Conservation (phyloP, 2,888 invertebrate species). For the Drosophila incognita region DNA sequence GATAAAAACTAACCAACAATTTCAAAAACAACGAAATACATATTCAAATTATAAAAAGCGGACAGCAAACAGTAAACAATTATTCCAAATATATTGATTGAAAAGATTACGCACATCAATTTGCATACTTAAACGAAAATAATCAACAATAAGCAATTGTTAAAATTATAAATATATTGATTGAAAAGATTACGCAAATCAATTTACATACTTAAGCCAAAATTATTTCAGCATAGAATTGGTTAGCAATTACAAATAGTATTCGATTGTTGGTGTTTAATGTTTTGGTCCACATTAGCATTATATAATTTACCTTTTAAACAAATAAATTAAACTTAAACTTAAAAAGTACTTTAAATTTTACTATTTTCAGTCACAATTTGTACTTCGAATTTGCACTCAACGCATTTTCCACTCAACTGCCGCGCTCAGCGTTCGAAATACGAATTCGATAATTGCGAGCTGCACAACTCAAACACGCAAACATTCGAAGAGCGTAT, state of each 20-base stretch:
- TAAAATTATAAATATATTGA: neutral
- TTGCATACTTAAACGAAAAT: neutral
- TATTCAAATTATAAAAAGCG: neutral
- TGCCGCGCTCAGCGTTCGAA: neutral
- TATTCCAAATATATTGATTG: neutral
- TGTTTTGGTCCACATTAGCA: fast-evolving
- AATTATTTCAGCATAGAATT: neutral
- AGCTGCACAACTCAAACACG: neutral
- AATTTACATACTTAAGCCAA: neutral
- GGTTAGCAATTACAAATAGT: neutral
- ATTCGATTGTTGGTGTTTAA: neutral
- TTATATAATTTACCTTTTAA: neutral
- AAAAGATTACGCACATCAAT: neutral
- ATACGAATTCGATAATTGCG: neutral
- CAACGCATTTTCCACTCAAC: constrained; percentile 9
- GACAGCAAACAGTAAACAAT: neutral
- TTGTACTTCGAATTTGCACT: neutral
- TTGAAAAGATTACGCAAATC: neutral
- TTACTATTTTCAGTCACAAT: neutral
- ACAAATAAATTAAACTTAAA: neutral
- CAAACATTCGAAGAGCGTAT: neutral
- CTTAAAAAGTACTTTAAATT: neutral
- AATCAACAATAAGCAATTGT: neutral
- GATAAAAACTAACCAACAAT: neutral
- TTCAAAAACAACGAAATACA: neutral